Base-by-base conservation (phyloP, 2,113 vertebrate species). In the Andinoacara biseriatus region DNA sequence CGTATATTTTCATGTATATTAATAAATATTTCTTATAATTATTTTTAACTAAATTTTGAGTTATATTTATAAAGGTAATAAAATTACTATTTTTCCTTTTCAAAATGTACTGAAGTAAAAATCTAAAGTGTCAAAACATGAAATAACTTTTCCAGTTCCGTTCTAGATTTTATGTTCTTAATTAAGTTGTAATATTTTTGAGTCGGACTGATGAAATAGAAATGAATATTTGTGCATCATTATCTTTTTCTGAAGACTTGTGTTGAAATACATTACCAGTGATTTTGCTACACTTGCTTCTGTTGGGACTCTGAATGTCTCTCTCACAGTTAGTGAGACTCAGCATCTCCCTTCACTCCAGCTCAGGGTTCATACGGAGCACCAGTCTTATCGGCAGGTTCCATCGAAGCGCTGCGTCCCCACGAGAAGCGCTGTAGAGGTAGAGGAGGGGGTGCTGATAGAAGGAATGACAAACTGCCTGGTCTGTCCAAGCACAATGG, bases 381-480 rank as follows among this genome's bases (percentile, higher is more conserved):
- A 65, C 57, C 18, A 0, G 22, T 58, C 79, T 88, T 83, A 90
- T 85, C 86, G 60, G 76, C 49, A 49, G 60, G 20, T 31, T 49
- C 76, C 84, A 65, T 84, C 86, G 65, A 69, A 82, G 86, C 2
- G 0, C 84, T 10, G 74, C 3, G 2, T 62, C 63, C 67, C 74
- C 77, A 63, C 38, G 20, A 86, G 75, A 74, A 20, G 74, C 62
- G 35, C 43, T 54, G 8, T 24, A 20, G 75, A 8, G 69, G 26
- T 33, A 24, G 40, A 15, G 58, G 65, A 76, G 77, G 56, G 49
- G 9, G n/a, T 9, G 72, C 60, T 49, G 62, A 10, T 86, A 93
- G 88, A 92, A 90, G 82, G 85, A 90, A 92, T 93, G 91, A 93
- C 92, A 93, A 86, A 93, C 87, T 17, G 87, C 85, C 80, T 86